Base-by-base conservation (phyloP, 1,140 invertebrate genomes). In the Proctacanthus coquilletti region DNA sequence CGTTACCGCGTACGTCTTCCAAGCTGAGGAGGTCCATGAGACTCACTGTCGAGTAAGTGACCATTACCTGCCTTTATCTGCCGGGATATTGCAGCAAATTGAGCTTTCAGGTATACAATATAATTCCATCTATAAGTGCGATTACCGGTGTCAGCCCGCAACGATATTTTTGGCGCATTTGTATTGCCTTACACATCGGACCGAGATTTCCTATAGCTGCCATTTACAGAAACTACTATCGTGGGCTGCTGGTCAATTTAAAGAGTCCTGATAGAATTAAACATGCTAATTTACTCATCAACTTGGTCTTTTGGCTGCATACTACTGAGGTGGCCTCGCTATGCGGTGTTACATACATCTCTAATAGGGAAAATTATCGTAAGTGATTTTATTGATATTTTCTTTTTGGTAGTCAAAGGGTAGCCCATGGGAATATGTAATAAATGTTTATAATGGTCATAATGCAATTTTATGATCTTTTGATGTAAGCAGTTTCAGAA, bases 351-450 rank as follows among this genome's bases (percentile, higher is more conserved):
- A 88, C 87, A 11, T 91, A 89, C 61, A 84, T 93, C 55, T 89
- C 86, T 21, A 92, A 92, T 62, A 76, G 77, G 56, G 87, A 92
- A 66, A 93, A 93, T 64, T 93, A 92, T 68, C 83, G 88, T 91
- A 69, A 81, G 84, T 79, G 45, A n/a, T 19, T 25, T 8, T 14
- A n/a, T n/a, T n/a, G n/a, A n/a, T n/a, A n/a, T n/a, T n/a, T n/a
- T n/a, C n/a, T n/a, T n/a, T n/a, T n/a, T n/a, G n/a, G n/a, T n/a
- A n/a, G n/a, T n/a, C n/a, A n/a, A n/a, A n/a, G n/a, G n/a, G n/a
- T n/a, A n/a, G n/a, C n/a, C n/a, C n/a, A n/a, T n/a, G n/a, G n/a
- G n/a, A n/a, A n/a, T n/a, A n/a, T n/a, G n/a, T n/a, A n/a, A n/a
- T n/a, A n/a, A n/a, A n/a, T n/a, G n/a, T n/a, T n/a, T n/a, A n/a